phyloP scores from a whole-genome alignment of 2,113 vertebrate genomes.

The Ceyx melanurus region DNA sequence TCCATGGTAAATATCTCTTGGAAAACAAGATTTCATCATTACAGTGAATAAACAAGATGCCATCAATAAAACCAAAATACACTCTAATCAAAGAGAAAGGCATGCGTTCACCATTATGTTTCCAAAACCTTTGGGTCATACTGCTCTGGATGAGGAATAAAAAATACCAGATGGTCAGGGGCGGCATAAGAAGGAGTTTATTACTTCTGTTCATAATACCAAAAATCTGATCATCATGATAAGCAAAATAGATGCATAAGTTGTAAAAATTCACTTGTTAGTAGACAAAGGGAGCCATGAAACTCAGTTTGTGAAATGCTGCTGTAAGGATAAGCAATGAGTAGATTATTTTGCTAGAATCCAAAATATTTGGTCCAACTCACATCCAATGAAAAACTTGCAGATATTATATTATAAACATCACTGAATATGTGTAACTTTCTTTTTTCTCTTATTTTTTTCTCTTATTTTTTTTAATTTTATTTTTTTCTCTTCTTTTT shows the following conservation, averaged over 20 bases:
- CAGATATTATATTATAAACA: not conserved
- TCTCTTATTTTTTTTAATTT: too few relatives aligned
- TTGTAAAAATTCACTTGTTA: not conserved
- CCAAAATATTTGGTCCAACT: not conserved
- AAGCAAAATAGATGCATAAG: not conserved
- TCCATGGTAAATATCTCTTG: not conserved
- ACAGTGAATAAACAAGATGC: conserved; percentile 4
- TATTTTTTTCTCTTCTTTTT: too few relatives aligned
- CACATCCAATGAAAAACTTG: not conserved
- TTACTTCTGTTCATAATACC: not conserved
- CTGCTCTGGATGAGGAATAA: not conserved
- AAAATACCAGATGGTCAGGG: conserved; percentile 2
- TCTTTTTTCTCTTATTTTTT: not conserved
- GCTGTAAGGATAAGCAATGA: not conserved
- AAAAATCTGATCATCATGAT: not conserved
- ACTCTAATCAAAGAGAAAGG: not conserved
- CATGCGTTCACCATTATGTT: not conserved
- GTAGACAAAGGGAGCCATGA: not conserved
- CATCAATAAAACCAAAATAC: not conserved
- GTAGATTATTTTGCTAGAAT: not conserved
- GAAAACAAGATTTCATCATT: not conserved
- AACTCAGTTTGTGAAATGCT: not conserved
- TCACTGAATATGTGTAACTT: not conserved
- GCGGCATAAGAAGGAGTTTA: not conserved
- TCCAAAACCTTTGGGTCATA: not conserved